Percentiles rank a stretch among this genome's conserved stretches.
phyloP scores from a whole-genome alignment of 2,888 invertebrate species.

The Halictus quadricinctus region DNA sequence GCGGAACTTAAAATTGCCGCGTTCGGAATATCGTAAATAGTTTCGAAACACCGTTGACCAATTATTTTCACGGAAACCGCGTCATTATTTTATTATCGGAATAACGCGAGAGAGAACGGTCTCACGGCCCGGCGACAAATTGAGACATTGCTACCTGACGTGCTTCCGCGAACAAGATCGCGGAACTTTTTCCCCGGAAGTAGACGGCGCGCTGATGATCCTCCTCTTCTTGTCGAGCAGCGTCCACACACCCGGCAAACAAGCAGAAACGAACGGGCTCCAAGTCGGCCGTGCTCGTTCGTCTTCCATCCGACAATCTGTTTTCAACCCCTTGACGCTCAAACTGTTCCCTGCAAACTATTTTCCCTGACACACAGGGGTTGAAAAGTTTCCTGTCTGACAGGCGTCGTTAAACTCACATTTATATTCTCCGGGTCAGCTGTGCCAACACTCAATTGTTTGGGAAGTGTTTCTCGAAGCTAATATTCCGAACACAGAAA shows the following conservation, averaged over 20 bases:
- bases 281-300: slow-evolving; percentile 3
- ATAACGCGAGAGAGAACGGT: neutral
- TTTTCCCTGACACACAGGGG: neutral
- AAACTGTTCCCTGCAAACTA: neutral
- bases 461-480: neutral
- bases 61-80: slow-evolving; percentile 1
- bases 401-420: neutral
- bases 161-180: neutral
- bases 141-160: neutral
- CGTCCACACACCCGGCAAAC: neutral
- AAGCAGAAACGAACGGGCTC: neutral
- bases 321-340: slow-evolving; percentile 4
- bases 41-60: neutral
- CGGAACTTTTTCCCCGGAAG: slow-evolving; percentile 14
- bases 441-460: neutral
- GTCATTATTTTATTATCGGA: neutral
- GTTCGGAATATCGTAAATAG: slow-evolving; percentile 10
- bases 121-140: neutral
- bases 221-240: slow-evolving; percentile 4
- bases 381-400: neutral
- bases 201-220: neutral
- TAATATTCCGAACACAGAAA: neutral
- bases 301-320: neutral
- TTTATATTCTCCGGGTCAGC: neutral
- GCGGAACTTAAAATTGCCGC: slow-evolving; percentile 1